These are phyloP conservation scores for Brienomyrus brachyistius DNA, from an alignment of 2,113 vertebrate genomes.

Conservation along the genomic window DNA sequence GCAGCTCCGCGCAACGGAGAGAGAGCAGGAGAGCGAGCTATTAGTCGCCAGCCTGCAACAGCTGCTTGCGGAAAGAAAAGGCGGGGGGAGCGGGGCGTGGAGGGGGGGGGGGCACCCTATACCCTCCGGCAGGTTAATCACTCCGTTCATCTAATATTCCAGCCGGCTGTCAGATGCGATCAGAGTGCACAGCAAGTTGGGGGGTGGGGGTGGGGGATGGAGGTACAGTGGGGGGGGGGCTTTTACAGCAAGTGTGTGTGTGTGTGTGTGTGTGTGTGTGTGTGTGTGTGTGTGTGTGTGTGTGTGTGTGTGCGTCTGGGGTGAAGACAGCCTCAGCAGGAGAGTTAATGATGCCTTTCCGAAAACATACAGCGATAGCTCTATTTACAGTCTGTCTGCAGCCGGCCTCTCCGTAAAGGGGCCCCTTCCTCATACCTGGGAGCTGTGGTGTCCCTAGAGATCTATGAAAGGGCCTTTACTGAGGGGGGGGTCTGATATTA, in stretches of 20 bases:
- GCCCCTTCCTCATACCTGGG: not conserved
- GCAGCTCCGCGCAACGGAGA: not conserved
- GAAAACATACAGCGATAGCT: not conserved
- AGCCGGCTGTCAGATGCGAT: not conserved
- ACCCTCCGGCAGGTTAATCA: not conserved
- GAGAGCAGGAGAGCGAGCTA: not conserved
- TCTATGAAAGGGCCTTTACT: too few species aligned
- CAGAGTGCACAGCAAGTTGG: not conserved
- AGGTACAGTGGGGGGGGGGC: too few species aligned
- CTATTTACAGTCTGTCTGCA: not conserved
- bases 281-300: too few species aligned
- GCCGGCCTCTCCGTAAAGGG: not conserved
- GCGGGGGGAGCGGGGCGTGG: too few species aligned
- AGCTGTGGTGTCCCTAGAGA: not conserved
- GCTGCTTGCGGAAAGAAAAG: not conserved
- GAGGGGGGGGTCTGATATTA: not conserved
- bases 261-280: too few species aligned
- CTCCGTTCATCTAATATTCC: slow-evolving; percentile 14
- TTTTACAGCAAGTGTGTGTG: too few species aligned
- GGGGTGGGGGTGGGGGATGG: not conserved
- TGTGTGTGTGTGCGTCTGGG: not conserved
- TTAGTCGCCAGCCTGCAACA: not conserved
- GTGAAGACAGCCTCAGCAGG: not conserved
- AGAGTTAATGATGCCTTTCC: not conserved
- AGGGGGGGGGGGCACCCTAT: not conserved